phyloP scores from a whole-genome alignment of 2,888 invertebrate species.

The Spatulosminthurus flaviceps region DNA sequence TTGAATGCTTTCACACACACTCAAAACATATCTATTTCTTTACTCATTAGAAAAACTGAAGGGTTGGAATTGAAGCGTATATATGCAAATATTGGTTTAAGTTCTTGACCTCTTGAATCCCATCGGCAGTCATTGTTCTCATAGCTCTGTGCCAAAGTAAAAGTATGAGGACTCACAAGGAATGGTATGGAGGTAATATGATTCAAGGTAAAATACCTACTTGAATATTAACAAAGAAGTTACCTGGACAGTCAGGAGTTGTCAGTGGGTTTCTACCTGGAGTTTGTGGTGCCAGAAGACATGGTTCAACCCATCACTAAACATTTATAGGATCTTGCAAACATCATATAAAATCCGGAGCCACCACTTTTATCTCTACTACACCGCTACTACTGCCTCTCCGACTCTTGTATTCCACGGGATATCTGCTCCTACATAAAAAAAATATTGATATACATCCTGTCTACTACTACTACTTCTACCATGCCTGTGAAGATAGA shows the following conservation, averaged over 20 bases:
- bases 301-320: constrained; percentile 1
- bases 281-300: constrained; percentile 43
- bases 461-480: too few relatives aligned
- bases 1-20: too few relatives aligned
- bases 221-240: constrained; percentile 22
- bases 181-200: too few relatives aligned
- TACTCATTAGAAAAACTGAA: not conserved
- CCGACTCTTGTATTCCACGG: too few relatives aligned
- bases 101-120: constrained; percentile 39
- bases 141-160: not conserved
- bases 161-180: not conserved
- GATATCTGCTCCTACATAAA: too few relatives aligned
- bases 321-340: not conserved
- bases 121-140: constrained; percentile 30
- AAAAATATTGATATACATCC: too few relatives aligned
- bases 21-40: too few relatives aligned
- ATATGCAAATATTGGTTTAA: constrained; percentile 42
- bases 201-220: not conserved
- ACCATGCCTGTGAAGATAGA: not conserved
- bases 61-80: not conserved
- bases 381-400: not conserved
- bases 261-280: constrained; percentile 41
- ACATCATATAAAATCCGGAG: not conserved
- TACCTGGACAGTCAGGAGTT: constrained; percentile 23
- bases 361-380: not conserved